Base-by-base conservation (phyloP, 1,140 invertebrate species). In the Elymnias hypermnestra region DNA sequence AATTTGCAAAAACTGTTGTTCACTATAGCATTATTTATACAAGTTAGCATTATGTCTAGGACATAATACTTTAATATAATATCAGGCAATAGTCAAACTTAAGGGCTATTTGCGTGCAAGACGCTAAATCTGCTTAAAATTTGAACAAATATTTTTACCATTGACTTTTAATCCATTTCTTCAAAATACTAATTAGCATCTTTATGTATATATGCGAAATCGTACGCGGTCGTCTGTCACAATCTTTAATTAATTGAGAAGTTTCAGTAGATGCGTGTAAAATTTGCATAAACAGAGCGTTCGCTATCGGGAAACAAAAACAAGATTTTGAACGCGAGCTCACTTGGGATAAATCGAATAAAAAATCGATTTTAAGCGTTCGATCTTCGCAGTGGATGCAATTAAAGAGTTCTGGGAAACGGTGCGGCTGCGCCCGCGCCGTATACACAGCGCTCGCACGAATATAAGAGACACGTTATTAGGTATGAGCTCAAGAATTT, bases 331-430 rank as follows among this genome's bases (percentile, higher is more conserved):
- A 73, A 67, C 63, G 62, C 61, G 61, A 48, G 65, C 76, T 63
- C 76, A 68, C 72, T 72, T 72, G 60, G 57, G 68, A 64, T 77
- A 82, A 84, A 82, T 79, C 66, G 75, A 81, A 71, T 79, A 82
- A 81, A 84, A 83, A 82, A 84, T 84, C 75, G 72, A 79, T 84
- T 84, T 84, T 82, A 77, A 82, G 65, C 77, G 75, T 83, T 78
- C 79, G 77, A 82, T 78, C 75, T 74, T 74, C 67, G 66, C 64
- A 46, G 70, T 78, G 69, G 74, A 72, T 68, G 81, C 81, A 84
- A 84, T 84, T 84, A 84, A 84, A 82, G 76, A 52, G 66, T 82
- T 82, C 77, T 53, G 58, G 74, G 81, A 84, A 84, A 25, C 60
- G 50, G 63, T 51, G 67, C 61, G 56, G 40, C 21, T 49, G 63